Evolutionary conservation across 2,113 vertebrate species (phyloP), one percentile per base, ranked within the genome.

Genomic region (Xenopus laevis): DNA sequence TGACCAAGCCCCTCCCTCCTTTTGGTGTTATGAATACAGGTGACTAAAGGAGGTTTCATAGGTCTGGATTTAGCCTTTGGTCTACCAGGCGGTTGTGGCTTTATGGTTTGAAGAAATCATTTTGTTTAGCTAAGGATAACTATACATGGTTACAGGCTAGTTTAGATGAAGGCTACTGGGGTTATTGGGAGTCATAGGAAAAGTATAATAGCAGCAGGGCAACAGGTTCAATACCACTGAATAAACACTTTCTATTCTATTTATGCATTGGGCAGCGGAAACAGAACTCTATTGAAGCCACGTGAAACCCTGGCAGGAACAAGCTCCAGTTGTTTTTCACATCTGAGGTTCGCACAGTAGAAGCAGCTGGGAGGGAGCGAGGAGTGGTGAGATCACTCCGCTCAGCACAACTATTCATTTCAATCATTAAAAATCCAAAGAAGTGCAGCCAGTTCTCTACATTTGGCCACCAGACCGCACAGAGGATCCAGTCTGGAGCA

Each of bases 281-380:
- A 40, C 6, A 40, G 33, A 9, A 40, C 33, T 40, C 23, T 27
- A 3, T 40, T 40, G 33, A 40, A 40, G 33, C 33, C 65, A 74
- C 45, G 57, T 74, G 65, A 68, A 61, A 15, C 50, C 50, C 72
- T 74, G 65, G 55, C 15, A 13, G 4, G 65, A 20, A 68, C 60
- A 20, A 68, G 46, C 13, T 18, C 18, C 71, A 46, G 71, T 65
- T 65, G 62, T 58, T 73, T 65, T 73, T 73, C 71, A 65, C 71
- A 73, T 73, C 63, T 46, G 52, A 66, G 47, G 18, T 27, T 33
- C 57, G 9, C 18, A 66, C 57, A 74, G 21, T 18, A 61, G 23
- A 74, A 74, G 23, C 65, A 74, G 72, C 72, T 74, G 72, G 71
- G 65, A 68, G 15, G 47, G 47, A 50, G 47, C 2, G 47, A 50